Conservation (phyloP, 2,797 vertebrate genomes). For the Bradypodion pumilum region DNA sequence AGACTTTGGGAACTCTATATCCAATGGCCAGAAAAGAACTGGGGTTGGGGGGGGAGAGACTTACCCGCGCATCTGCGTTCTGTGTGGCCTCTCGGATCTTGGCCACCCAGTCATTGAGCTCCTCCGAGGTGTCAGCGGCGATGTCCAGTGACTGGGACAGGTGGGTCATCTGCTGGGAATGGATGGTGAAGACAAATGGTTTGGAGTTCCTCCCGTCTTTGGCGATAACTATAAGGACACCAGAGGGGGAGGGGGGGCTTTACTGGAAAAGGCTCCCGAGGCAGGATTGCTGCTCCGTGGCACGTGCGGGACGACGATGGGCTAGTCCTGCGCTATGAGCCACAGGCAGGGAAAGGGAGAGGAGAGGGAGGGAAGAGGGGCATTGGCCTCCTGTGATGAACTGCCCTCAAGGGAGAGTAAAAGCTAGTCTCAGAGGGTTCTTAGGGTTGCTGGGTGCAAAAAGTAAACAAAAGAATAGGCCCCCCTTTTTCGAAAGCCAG, state of each 20-base stretch:
- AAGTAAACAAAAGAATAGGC: too few species aligned
- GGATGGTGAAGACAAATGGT: slow-evolving; percentile 91
- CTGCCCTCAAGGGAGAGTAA: too few species aligned
- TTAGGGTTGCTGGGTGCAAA: too few species aligned
- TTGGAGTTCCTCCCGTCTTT: slow-evolving; percentile 91
- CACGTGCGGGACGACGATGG: too few species aligned
- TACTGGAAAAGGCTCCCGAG: slow-evolving; percentile 53
- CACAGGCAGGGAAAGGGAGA: slow-evolving; percentile 7
- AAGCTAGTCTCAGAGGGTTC: background rate
- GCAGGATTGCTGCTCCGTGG: slow-evolving; percentile 49
- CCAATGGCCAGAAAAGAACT: too few species aligned
- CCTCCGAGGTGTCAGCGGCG: slow-evolving; percentile 87
- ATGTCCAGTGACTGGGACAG: slow-evolving; percentile 83
- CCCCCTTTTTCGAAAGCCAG: too few species aligned
- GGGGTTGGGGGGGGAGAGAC: background rate
- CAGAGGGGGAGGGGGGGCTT: slow-evolving; percentile 79
- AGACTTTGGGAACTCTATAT: background rate
- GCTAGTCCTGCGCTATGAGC: too few species aligned
- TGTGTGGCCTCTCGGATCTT: slow-evolving; percentile 94
- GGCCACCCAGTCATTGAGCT: slow-evolving; percentile 92
- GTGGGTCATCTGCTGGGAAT: slow-evolving; percentile 77
- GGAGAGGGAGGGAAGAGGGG: too few species aligned
- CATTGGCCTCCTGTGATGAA: background rate
- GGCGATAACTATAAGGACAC: slow-evolving; percentile 73
- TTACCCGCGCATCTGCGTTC: slow-evolving; percentile 94